phyloP scores from a whole-genome alignment of 35 echinoderm and acorn worm species.

The Lytechinus variegatus region DNA sequence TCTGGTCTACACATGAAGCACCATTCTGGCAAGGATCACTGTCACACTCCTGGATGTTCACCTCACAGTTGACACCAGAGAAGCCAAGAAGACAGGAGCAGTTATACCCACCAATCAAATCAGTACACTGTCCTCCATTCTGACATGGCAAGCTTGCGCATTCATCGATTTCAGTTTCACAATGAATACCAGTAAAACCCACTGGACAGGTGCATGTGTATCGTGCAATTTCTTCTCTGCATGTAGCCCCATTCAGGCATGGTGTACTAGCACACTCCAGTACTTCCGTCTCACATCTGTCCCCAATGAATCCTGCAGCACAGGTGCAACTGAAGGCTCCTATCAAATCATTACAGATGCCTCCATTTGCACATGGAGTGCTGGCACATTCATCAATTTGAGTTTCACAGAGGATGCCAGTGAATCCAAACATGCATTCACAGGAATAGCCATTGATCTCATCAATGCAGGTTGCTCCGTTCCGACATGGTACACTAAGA shows the following conservation, averaged over 20 bases:
- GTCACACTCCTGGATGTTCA: slow-evolving; percentile 64
- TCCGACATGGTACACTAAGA: slow-evolving; percentile 45
- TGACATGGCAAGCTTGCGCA: slow-evolving; percentile 54
- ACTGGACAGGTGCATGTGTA: slow-evolving; percentile 47
- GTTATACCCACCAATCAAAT: slow-evolving; percentile 49
- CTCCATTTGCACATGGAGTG: slow-evolving; percentile 52
- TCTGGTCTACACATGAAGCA: slow-evolving; percentile 55
- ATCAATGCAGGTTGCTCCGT: slow-evolving; percentile 46
- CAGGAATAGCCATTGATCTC: slow-evolving; percentile 36
- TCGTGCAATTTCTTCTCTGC: slow-evolving; percentile 9
- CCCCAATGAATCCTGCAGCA: slow-evolving; percentile 31
- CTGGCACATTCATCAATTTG: slow-evolving; percentile 54
- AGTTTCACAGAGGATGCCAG: slow-evolving; percentile 47
- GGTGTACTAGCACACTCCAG: slow-evolving; percentile 45
- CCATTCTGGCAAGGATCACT: slow-evolving; percentile 67
- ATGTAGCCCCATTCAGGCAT: slow-evolving; percentile 35
- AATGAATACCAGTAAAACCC: slow-evolving; percentile 30
- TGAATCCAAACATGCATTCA: slow-evolving; percentile 43
- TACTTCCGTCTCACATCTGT: slow-evolving; percentile 44
- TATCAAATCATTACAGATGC: slow-evolving; percentile 39
- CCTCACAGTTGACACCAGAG: slow-evolving; percentile 58
- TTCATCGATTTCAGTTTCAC: slow-evolving; percentile 59
- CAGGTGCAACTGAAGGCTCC: slow-evolving; percentile 45
- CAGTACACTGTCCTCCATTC: slow-evolving; percentile 54
- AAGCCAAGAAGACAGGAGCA: slow-evolving; percentile 71